Evolutionary conservation across 2,113 vertebrate genomes (phyloP).

Genomic region (Eonycteris spelaea): DNA sequence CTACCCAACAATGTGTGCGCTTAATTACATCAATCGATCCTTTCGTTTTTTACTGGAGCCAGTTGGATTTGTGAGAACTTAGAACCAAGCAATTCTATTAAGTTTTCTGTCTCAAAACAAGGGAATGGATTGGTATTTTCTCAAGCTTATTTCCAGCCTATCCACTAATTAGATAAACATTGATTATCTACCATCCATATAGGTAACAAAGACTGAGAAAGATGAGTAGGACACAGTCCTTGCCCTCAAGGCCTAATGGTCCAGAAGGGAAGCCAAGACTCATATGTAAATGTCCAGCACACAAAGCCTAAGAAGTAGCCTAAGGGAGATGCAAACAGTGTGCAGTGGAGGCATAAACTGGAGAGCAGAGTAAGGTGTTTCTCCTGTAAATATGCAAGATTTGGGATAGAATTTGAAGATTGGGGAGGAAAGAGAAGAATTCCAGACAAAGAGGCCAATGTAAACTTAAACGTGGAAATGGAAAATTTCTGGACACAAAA

Average conservation of each 20-base stretch:
- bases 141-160: background rate
- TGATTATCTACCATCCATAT: background rate
- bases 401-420: background rate
- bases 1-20: background rate
- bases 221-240: background rate
- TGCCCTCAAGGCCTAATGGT: background rate
- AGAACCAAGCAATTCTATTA: background rate
- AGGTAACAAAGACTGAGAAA: background rate
- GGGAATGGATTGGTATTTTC: background rate
- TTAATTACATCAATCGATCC: background rate
- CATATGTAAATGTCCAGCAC: background rate
- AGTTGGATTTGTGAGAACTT: background rate
- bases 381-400: background rate
- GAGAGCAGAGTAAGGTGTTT: background rate
- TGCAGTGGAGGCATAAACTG: background rate
- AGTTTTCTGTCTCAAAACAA: background rate
- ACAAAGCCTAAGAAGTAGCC: background rate
- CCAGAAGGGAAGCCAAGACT: background rate
- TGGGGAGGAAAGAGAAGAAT: background rate
- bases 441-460: background rate
- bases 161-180: background rate
- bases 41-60: background rate
- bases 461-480: conserved; percentile 29
- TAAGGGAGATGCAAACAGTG: background rate
- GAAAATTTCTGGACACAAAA: conserved; percentile 28